Percentiles rank a stretch among this genome's conserved stretches.
Evolutionary conservation across 2,113 vertebrate species (phyloP).

Genomic region (Murina feae): DNA sequence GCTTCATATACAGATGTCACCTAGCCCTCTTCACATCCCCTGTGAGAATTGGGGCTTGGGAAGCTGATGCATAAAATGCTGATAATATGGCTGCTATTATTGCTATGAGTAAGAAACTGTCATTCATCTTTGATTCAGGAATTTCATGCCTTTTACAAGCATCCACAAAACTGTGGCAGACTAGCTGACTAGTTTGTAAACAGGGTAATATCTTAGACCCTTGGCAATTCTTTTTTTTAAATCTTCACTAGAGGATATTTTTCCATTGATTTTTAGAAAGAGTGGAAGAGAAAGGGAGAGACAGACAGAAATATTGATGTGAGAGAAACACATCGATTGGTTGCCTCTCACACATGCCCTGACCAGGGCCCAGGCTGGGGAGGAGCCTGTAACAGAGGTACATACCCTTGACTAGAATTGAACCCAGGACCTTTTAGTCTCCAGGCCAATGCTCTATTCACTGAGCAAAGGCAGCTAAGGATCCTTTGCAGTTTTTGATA

Average conservation of each 20-base stretch:
- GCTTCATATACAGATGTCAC: background rate
- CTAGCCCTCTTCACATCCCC: background rate
- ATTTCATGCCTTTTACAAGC: background rate
- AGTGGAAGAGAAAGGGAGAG: no score
- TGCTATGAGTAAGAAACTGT: background rate
- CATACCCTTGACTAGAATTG: background rate
- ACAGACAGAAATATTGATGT: no score
- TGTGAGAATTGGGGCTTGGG: background rate
- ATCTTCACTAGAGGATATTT: no score
- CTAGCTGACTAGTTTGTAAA: background rate
- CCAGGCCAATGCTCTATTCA: background rate
- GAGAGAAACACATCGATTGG: no score
- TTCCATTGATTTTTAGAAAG: no score
- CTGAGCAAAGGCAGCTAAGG: background rate
- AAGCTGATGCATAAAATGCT: constrained; percentile 19
- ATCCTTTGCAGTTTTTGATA: background rate
- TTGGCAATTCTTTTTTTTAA: background rate
- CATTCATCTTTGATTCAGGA: background rate
- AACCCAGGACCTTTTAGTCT: background rate
- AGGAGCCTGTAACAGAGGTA: no score
- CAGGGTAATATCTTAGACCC: background rate
- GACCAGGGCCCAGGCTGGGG: no score
- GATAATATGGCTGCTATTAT: background rate
- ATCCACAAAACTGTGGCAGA: background rate
- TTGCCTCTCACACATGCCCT: no score